These are phyloP conservation scores for Branchellion lobata DNA, from an alignment of 2,888 invertebrate genomes.

Conservation along the genomic window DNA sequence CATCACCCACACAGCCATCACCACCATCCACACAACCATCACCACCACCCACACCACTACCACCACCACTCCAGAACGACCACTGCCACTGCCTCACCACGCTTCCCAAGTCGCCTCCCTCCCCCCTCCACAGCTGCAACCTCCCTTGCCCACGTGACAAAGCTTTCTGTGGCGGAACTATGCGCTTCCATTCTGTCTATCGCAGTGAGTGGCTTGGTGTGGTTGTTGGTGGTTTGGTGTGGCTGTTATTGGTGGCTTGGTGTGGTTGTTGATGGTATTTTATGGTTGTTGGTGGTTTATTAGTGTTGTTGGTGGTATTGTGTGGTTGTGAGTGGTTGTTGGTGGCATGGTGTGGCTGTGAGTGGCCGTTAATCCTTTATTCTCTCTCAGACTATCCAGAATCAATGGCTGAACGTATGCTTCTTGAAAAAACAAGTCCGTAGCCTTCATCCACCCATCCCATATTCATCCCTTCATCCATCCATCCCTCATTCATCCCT, in stretches of 20 bases:
- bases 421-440: no score
- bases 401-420: neutral
- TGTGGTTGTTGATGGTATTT: neutral
- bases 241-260: neutral
- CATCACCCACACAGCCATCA: no score
- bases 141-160: neutral
- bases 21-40: no score
- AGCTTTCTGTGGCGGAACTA: neutral
- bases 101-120: neutral
- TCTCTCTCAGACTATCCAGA: neutral
- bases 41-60: no score
- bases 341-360: neutral
- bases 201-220: neutral
- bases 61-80: neutral
- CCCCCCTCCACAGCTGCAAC: neutral
- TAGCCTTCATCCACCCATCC: no score
- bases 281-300: neutral
- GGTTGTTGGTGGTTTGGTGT: neutral
- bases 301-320: neutral
- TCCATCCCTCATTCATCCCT: no score
- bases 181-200: constrained; percentile 1
- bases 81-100: neutral
- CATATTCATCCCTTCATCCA: no score
- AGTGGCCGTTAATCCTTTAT: neutral
- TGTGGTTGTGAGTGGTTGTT: no score